Evolutionary conservation across 2,888 invertebrate species (phyloP), one percentile per base, ranked within the genome.

Genomic region (Apoda limacodes): DNA sequence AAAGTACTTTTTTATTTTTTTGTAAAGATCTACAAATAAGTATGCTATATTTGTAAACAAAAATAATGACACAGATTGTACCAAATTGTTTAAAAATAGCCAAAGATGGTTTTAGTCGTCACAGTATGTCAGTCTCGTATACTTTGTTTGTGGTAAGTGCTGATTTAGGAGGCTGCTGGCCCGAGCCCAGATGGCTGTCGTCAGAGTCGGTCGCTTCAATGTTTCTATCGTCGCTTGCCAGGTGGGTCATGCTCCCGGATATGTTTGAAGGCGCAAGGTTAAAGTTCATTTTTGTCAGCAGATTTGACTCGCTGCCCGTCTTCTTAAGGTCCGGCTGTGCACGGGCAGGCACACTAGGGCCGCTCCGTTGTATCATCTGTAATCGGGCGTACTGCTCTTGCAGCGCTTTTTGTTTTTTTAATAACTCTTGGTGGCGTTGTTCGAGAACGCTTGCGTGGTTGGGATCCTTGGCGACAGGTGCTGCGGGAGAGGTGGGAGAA

Each of bases 81-180:
- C n/a, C n/a, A n/a, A n/a, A n/a, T n/a, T n/a, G n/a, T n/a, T n/a
- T n/a, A n/a, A n/a, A n/a, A n/a, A n/a, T n/a, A n/a, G n/a, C n/a
- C n/a, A n/a, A n/a, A n/a, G n/a, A n/a, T n/a, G n/a, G n/a, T n/a
- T n/a, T n/a, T n/a, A n/a, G n/a, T n/a, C 60, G 67, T 91, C 91
- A 95, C 86, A 95, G 91, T 82, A 95, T 95, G 69, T 95, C 95
- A 48, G 95, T 95, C 83, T 95, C 94, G 71, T 94, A 95, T 49
- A 93, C 88, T 75, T 92, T 92, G 59, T 85, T 90, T 28, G 87
- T 89, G 37, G 88, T 88, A 43, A 86, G 82, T 25, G 61, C 59
- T 22, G 59, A 35, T 17, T 66, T 64, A 5, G 52, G 13, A 22
- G 46, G 55, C 28, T 49, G n/a, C n/a, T 50, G 31, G 42, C 39